These are phyloP conservation scores for Euschistus heros DNA, from an alignment of 1,140 invertebrate genomes.

Conservation along the genomic window DNA sequence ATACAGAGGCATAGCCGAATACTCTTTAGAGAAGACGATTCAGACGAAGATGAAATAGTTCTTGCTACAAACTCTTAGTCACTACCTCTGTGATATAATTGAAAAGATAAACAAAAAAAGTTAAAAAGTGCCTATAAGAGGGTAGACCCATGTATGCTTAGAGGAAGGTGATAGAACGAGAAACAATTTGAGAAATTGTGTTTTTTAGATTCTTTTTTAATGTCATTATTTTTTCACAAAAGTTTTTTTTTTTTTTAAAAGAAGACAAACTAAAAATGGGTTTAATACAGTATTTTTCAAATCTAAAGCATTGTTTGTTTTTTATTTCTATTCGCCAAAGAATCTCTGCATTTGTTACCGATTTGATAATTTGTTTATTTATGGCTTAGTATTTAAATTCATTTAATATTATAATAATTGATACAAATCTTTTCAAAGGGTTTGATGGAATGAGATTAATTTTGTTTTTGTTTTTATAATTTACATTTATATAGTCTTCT, in stretches of 20 bases:
- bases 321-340: no score
- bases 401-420: no score
- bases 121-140: slow-evolving; percentile 22
- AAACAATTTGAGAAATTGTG: background rate
- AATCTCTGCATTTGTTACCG: no score
- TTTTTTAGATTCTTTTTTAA: slow-evolving; percentile 1
- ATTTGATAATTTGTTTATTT: no score
- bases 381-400: no score
- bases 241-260: background rate
- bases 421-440: no score
- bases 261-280: no score
- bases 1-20: slow-evolving; percentile 17
- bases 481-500: no score
- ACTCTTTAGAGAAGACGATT: slow-evolving; percentile 14
- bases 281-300: no score
- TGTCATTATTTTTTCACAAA: background rate
- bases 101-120: background rate
- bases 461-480: no score
- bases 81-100: background rate
- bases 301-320: no score
- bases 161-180: background rate
- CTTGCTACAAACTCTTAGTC: slow-evolving; percentile 17
- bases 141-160: slow-evolving; percentile 6
- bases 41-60: slow-evolving; percentile 20
- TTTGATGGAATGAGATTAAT: no score